phyloP scores from a whole-genome alignment of 2,888 invertebrate genomes.

The Pollenia angustigena region DNA sequence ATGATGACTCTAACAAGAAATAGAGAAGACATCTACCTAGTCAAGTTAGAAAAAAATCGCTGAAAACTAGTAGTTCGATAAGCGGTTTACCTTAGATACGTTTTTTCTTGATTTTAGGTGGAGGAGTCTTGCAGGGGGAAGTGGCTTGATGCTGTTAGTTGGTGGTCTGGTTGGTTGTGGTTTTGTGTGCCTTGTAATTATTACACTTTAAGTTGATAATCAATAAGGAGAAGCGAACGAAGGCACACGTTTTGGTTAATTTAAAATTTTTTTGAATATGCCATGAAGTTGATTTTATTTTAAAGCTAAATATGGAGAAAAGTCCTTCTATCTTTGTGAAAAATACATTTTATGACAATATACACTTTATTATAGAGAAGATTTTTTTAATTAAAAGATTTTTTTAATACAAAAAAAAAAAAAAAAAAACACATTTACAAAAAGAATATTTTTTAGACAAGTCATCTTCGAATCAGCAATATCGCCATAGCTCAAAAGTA shows the following conservation, averaged over 20 bases:
- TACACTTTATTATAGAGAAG: too few species aligned
- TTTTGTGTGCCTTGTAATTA: conserved; percentile 62
- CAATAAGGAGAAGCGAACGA: conserved; percentile 53
- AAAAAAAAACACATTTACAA: too few species aligned
- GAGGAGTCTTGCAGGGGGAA: not conserved
- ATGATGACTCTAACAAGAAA: conserved; percentile 20
- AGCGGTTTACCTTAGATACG: conserved; percentile 64
- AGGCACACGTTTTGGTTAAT: conserved; percentile 63
- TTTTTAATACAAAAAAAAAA: too few species aligned
- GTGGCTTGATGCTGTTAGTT: conserved; percentile 22
- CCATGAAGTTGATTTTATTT: conserved; percentile 30
- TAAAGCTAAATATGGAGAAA: not conserved
- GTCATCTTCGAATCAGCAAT: too few species aligned
- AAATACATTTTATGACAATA: too few species aligned
- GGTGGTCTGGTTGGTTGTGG: conserved; percentile 37
- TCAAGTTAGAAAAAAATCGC: conserved; percentile 35
- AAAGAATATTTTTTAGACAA: too few species aligned
- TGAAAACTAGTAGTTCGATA: conserved; percentile 62
- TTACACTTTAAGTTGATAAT: conserved; percentile 69
- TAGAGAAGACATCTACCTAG: conserved; percentile 34
- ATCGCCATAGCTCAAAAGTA: too few species aligned
- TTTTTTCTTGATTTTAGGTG: conserved; percentile 32
- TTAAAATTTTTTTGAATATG: conserved; percentile 26
- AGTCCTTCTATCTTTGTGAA: too few species aligned
- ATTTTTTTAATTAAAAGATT: too few species aligned